Base-by-base conservation (phyloP, 92 coral and sea anemone genomes). In the Micromussa lordhowensis region DNA sequence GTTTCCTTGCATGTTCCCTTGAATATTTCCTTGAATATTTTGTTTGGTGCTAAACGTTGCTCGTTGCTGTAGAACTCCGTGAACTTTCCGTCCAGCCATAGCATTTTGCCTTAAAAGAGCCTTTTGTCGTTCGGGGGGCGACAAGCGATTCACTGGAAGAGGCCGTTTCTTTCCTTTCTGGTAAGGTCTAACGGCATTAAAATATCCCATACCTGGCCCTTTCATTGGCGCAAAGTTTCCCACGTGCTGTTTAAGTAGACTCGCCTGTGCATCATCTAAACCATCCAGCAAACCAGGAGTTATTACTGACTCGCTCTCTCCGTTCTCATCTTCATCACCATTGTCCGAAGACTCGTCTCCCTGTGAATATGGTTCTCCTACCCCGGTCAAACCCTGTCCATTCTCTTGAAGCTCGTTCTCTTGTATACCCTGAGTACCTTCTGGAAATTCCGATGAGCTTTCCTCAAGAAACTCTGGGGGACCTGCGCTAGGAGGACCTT, bases 281-380 rank as follows among this genome's bases (percentile, higher is more conserved):
- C 80, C 88, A n/a, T 51, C 87, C 12, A 84, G 21, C 19, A 84
- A 54, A 16, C 81, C 88, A 0, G 80, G 55, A 21, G 71, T 84
- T 26, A 55, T 35, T 11, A 14, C 29, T 15, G 54, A 8, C 38
- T 55, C 81, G 57, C 26, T 75, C 4, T 34, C 88, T 21, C 11
- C 38, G 16, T 51, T 9, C 55, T n/a, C 70, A 30, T 51, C 68
- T 53, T 57, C 79, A 54, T 3, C 68, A 30, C 55, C 66, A 49
- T 54, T 66, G 4, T 31, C 54, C 3, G 9, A 7, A 22, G 34
- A 19, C 0, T 84, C 30, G 5, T 34, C 81, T 74, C 6, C 54
- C n/a, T 72, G 70, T 28, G 54, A 5, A 14, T 12, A 31, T 22
- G 31, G 14, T 55, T 58, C 80, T 72, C 36, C 70, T 54, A 17